A percentile compares a stretch with the other conserved stretches of the same genome.
Conservation (phyloP, 1,140 invertebrate genomes). For the Psix sp. region DNA sequence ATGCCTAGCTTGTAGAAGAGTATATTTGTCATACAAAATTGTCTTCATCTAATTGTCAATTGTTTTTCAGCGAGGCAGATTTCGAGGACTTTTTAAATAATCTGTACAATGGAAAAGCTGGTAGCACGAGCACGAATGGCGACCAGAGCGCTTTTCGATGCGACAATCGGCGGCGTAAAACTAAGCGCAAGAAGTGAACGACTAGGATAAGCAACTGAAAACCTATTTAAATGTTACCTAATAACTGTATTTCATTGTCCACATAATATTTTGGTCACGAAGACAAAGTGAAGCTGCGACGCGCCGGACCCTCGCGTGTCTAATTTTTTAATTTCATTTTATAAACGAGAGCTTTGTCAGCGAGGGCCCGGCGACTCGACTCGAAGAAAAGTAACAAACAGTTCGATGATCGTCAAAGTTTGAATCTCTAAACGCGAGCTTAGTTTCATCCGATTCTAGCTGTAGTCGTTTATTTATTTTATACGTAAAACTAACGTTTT, state of each 20-base stretch:
- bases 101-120: conserved; percentile 77
- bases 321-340: conserved; percentile 32
- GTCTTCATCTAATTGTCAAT: background rate
- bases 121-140: conserved; percentile 61
- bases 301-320: too few species aligned
- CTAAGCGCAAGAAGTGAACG: conserved; percentile 75
- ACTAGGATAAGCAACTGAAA: conserved; percentile 49
- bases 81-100: conserved; percentile 82
- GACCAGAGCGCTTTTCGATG: conserved; percentile 66
- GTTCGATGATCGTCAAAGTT: conserved; percentile 42
- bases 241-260: conserved; percentile 36
- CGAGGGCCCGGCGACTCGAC: background rate
- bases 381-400: conserved; percentile 3
- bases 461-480: conserved; percentile 47
- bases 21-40: too few species aligned
- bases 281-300: conserved; percentile 1
- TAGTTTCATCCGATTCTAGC: conserved; percentile 28
- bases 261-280: conserved; percentile 29
- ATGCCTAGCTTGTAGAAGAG: too few species aligned
- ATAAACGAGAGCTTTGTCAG: too few species aligned
- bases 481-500: conserved; percentile 37
- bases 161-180: conserved; percentile 73
- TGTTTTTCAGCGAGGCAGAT: conserved; percentile 78
- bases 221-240: conserved; percentile 51
- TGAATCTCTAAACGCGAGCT: conserved; percentile 45